Evolutionary conservation across 2,113 vertebrate genomes (phyloP).

Genomic region (Mus musculus): DNA sequence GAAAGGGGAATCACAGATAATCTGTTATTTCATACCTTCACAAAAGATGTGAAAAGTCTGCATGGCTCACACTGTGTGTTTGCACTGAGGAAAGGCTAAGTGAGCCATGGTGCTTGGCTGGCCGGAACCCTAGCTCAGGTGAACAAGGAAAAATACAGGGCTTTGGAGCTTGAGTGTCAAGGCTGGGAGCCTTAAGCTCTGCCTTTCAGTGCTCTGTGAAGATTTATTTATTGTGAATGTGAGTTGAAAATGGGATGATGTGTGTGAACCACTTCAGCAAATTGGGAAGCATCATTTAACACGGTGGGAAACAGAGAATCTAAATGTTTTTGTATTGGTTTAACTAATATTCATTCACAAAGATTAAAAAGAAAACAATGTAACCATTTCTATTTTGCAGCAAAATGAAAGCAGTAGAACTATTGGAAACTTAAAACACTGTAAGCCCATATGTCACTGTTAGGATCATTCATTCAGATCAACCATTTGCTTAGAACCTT

Average conservation of each 20-base stretch:
- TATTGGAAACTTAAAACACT: not conserved
- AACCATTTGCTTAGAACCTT: not conserved
- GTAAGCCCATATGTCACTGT: not conserved
- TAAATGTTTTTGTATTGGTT: constrained; percentile 8
- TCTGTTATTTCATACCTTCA: constrained; percentile 43
- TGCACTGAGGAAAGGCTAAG: not conserved
- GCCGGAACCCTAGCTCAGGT: not conserved
- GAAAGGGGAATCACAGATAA: constrained; percentile 13
- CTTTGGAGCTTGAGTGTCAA: not conserved
- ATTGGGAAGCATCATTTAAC: not conserved
- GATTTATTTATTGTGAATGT: not conserved
- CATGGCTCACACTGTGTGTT: not conserved
- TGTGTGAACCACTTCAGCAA: not conserved
- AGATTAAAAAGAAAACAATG: not conserved
- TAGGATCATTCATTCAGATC: not conserved
- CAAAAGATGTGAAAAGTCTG: not conserved
- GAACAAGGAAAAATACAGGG: not conserved
- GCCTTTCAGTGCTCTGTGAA: not conserved
- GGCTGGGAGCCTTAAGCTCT: not conserved
- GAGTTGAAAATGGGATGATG: not conserved
- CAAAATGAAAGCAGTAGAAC: not conserved
- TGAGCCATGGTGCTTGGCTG: not conserved
- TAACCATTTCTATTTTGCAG: not conserved
- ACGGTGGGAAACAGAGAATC: not conserved
- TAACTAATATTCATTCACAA: constrained; percentile 7